phyloP scores from a whole-genome alignment of 2,888 invertebrate species.

The Pocota personata region DNA sequence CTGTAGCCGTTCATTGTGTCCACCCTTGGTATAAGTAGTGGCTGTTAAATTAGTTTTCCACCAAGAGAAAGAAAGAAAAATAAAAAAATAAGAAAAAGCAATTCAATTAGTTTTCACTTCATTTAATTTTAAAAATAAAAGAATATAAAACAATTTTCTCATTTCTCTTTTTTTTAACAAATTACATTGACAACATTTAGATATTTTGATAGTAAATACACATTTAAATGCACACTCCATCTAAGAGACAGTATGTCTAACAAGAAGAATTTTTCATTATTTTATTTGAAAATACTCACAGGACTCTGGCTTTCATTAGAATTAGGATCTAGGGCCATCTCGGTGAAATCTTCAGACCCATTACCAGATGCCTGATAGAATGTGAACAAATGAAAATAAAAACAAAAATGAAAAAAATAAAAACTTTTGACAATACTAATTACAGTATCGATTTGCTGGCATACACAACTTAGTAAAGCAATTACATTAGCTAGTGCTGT shows the following conservation, averaged over 20 bases:
- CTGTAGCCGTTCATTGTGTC: slow-evolving; percentile 81
- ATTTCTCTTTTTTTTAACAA: neutral
- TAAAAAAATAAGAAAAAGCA: neutral
- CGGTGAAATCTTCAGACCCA: slow-evolving; percentile 53
- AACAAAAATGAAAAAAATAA: slow-evolving; percentile 20
- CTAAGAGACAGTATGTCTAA: slow-evolving; percentile 62
- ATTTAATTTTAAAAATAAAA: neutral
- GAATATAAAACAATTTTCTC: neutral
- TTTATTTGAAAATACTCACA: slow-evolving; percentile 52
- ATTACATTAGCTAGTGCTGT: neutral
- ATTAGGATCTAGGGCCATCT: slow-evolving; percentile 51
- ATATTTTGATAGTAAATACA: slow-evolving; percentile 26
- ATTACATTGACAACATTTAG: slow-evolving; percentile 54
- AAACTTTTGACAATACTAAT: slow-evolving; percentile 24
- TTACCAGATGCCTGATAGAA: slow-evolving; percentile 53
- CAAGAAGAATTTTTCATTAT: slow-evolving; percentile 37
- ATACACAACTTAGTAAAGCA: slow-evolving; percentile 23
- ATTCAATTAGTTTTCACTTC: slow-evolving; percentile 33
- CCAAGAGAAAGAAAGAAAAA: neutral
- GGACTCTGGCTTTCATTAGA: slow-evolving; percentile 55
- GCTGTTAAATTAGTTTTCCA: slow-evolving; percentile 73
- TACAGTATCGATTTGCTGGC: neutral
- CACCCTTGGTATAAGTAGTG: slow-evolving; percentile 77
- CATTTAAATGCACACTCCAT: slow-evolving; percentile 41
- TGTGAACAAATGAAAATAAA: slow-evolving; percentile 42